phyloP scores from a whole-genome alignment of 1,140 invertebrate genomes.

The Drosophila sproati region DNA sequence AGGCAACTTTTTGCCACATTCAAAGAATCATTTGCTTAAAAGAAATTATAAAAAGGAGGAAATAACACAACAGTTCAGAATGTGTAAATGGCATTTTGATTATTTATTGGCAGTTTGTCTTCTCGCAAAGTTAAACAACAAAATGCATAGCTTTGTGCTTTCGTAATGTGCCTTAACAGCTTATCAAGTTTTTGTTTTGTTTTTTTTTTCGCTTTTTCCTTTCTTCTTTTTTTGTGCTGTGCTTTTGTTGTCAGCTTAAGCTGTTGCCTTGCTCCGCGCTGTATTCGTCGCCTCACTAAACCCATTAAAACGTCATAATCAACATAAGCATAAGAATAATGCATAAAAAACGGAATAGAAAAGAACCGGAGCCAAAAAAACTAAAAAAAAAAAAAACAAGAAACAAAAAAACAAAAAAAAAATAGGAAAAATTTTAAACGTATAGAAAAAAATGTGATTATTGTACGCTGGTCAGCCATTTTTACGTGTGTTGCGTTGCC shows the following conservation, averaged over 20 bases:
- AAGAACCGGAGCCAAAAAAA: background rate
- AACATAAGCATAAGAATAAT: constrained; percentile 78
- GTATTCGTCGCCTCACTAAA: constrained; percentile 63
- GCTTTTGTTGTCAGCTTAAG: constrained; percentile 32
- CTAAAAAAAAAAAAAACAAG: background rate
- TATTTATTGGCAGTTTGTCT: constrained; percentile 13
- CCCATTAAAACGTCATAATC: constrained; percentile 81
- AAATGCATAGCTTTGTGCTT: constrained; percentile 50
- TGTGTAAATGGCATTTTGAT: background rate
- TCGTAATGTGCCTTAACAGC: constrained; percentile 58
- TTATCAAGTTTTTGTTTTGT: constrained; percentile 61
- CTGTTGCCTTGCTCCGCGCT: constrained; percentile 21
- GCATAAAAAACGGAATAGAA: constrained; percentile 35
- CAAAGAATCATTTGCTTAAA: too few species aligned
- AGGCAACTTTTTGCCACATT: too few species aligned
- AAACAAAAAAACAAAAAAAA: constrained; percentile 18
- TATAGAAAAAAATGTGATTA: constrained; percentile 32
- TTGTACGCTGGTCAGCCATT: constrained; percentile 69
- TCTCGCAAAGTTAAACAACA: constrained; percentile 1
- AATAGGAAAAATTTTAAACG: background rate
- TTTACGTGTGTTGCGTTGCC: constrained; percentile 22
- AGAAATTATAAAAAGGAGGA: too few species aligned
- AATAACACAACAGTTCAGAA: background rate
- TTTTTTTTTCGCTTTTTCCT: constrained; percentile 22
- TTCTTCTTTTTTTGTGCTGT: constrained; percentile 24